Evolutionary conservation across 2,888 invertebrate genomes (phyloP).

Genomic region (Platycheirus albimanus): DNA sequence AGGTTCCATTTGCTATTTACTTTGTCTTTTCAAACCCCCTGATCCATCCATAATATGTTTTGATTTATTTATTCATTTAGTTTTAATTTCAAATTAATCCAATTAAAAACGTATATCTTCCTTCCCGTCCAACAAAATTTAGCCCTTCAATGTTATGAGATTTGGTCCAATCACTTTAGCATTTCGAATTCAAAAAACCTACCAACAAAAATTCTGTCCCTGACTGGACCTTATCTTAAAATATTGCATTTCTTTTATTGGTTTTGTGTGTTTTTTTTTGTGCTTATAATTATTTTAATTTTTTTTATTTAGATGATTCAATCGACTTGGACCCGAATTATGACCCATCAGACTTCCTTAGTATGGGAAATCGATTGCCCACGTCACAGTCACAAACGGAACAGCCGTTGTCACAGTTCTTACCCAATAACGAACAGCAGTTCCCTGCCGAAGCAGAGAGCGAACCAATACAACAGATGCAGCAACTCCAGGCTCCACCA

Average conservation of each 20-base stretch:
- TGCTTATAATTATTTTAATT: no score
- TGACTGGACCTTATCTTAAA: conserved; percentile 64
- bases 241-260: no score
- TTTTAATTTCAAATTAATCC: conserved; percentile 17
- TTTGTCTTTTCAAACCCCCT: conserved; percentile 68
- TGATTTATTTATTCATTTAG: conserved; percentile 28
- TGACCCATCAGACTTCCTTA: conserved; percentile 92
- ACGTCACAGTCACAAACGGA: conserved; percentile 62
- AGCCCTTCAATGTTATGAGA: conserved; percentile 15
- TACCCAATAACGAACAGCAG: conserved; percentile 75
- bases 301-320: conserved; percentile 85
- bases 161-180: conserved; percentile 56
- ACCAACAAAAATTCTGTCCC: not conserved
- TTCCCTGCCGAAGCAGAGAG: conserved; percentile 75
- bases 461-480: conserved; percentile 56
- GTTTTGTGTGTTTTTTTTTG: no score
- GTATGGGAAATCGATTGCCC: conserved; percentile 82
- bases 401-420: conserved; percentile 76
- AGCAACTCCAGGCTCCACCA: conserved; percentile 49
- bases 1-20: conserved; percentile 78
- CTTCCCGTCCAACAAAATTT: conserved; percentile 32
- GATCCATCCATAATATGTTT: conserved; percentile 38
- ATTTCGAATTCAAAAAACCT: not conserved
- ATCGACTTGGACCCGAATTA: conserved; percentile 92
- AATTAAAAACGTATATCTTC: not conserved